Base-by-base conservation (phyloP, 2,797 vertebrate genomes). In the Notolabrus celidotus region DNA sequence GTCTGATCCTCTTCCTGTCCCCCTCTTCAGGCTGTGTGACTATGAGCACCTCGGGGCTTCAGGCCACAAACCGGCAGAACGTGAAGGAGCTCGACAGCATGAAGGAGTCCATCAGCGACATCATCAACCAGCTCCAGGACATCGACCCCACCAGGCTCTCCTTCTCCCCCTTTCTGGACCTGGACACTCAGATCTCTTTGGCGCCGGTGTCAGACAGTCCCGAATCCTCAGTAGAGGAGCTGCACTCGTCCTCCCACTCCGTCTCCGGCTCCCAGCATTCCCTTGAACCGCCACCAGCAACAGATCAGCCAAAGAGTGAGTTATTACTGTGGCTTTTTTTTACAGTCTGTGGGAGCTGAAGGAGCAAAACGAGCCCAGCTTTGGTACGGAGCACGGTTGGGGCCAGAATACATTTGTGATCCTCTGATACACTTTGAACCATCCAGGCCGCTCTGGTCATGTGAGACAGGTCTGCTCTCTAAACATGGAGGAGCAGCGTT, bases 151-250 rank as follows among this genome's bases (percentile, higher is more conserved):
- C 91, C 60, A 75, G 93, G 42, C 92, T 95, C 34, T 95, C 94
- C 76, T 94, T 95, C 86, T 94, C 94, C 10, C 94, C 94, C 0
- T 95, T 95, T 83, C 83, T 95, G 56, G 94, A 95, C 83, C 85
- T 94, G 83, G 94, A 95, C 87, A 94, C 94, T 33, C 94, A 94
- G 89, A 94, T 95, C 77, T 92, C 93, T 33, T 46, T 95, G 90
- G 93, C 94, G 0, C 93, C 93, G 0, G 89, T 94, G 82, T 95
- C 94, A 12, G 93, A 95, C 88, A 95, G 94, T 47, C 94, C 94
- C 0, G 93, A 95, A 78, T 94, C 94, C 0, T 95, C 94, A 0
- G 87, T 95, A 67, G 93, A 94, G 83, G 94, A 95, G 85, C 90
- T 95, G 31, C 90, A 83, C 85, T 95, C 93, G 11, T 84, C 92